Base-by-base conservation (phyloP, 2,797 vertebrate genomes). In the Macroramphosus scolopax region DNA sequence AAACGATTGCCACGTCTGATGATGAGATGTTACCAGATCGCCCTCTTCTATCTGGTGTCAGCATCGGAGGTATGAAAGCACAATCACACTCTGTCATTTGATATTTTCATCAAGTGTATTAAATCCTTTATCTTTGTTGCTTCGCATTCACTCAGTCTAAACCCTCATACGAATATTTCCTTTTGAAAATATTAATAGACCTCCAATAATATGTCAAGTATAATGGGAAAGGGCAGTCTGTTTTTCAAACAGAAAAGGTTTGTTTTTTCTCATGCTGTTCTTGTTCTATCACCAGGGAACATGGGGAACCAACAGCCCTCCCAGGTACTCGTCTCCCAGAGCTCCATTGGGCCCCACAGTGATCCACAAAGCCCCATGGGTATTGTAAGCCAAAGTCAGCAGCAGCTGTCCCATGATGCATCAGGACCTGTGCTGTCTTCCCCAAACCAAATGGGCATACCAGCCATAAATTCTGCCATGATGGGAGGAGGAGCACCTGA, bases 1-100 rank as follows among this genome's bases (percentile, higher is more conserved):
- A 98, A 89, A 98, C 96, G 52, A 97, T 98, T 1, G 94, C 96
- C 84, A 95, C 94, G 52, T 98, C 96, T 0, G 97, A 98, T 2
- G 97, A 99, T 0, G 97, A 99, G 80, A 91, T 98, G 87, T 71
- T 95, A 33, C 91, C 95, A 0, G 96, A 99, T 65, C 91, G 94
- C 68, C 92, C 95, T 29, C 89, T 97, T 63, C 87, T 96, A 1
- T 90, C 95, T 0, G 92, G 93, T 7, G 92, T 93, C 52, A 92
- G 84, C 65, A 92, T 95, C 68, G 85, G 92, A 88, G 95, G 95
- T 97, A 81, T 17, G 66, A 52, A 52, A 52, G 47, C 8, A 17
- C 24, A 5, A 1, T 6, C 0, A 31, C 6, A 16, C n/a, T 14
- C n/a, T n/a, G n/a, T n/a, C n/a, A n/a, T n/a, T n/a, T n/a, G n/a